Evolutionary conservation across 2,113 vertebrate genomes (phyloP), one percentile per base, ranked within the genome.

Genomic region (Rhodinocichla rosea): DNA sequence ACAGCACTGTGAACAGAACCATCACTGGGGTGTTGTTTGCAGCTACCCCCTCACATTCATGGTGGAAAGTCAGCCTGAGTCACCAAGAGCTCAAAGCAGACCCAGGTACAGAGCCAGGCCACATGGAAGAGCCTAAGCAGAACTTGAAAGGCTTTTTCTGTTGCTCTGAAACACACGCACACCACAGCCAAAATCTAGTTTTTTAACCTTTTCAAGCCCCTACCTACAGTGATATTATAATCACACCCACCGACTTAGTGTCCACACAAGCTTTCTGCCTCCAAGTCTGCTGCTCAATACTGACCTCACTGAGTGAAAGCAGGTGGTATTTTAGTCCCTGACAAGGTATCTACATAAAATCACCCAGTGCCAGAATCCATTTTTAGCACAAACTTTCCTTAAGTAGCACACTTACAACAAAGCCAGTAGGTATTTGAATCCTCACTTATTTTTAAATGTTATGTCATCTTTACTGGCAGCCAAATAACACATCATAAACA

Each of bases 61-160:
- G 78, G 53, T 1, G 19, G 71, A 79, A 83, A 84, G 60, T 37
- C 11, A 71, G 44, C 1, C 2, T 81, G 91, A 92, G 69, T 79
- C 95, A 96, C 91, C 10, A 3, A 20, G 13, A 44, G 53, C 91
- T 87, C 44, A 35, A 30, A 92, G 84, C 16, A 94, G 83, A 89
- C 7, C 23, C 91, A 95, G 81, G 89, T 76, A 94, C 47, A 44
- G 68, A 83, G 88, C 22, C 62, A 65, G 74, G 75, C 37, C 84
- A 60, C 65, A 30, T 5, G 0, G 2, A 82, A 37, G 47, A 70
- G 64, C 56, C 73, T 24, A 16, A 62, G 13, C 9, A 40, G 19
- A 82, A 74, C 53, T 0, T 69, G 37, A 81, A 90, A 80, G 47
- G 67, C 15, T 88, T 87, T 76, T 92, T 37, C 55, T 67, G 13